phyloP scores from a whole-genome alignment of 2,888 invertebrate species.

The Apeira syringaria region DNA sequence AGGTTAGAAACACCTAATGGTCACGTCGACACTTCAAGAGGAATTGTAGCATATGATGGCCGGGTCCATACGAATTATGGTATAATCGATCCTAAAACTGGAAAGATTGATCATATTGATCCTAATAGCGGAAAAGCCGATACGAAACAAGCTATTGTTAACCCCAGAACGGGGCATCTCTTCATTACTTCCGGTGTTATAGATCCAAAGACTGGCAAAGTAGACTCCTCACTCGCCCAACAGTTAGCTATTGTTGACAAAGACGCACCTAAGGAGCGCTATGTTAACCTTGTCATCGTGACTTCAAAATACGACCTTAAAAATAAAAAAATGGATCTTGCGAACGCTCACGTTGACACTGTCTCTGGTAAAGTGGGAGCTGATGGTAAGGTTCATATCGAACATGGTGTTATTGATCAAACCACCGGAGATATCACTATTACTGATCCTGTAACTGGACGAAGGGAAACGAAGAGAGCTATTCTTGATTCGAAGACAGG shows the following conservation, averaged over 20 bases:
- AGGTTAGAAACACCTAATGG: constrained; percentile 83
- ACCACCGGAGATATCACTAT: constrained; percentile 79
- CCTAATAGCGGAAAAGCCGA: constrained; percentile 82
- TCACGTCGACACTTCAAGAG: constrained; percentile 77
- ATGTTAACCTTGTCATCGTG: constrained; percentile 69
- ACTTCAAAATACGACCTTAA: constrained; percentile 82
- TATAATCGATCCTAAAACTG: constrained; percentile 81
- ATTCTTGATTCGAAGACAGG: constrained; percentile 85
- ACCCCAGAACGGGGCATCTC: constrained; percentile 81
- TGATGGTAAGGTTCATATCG: constrained; percentile 79
- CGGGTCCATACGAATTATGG: constrained; percentile 82
- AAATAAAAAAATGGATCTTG: constrained; percentile 64
- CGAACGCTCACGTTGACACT: constrained; percentile 65
- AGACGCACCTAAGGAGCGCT: constrained; percentile 60
- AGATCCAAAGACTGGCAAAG: constrained; percentile 85
- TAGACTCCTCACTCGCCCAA: constrained; percentile 69
- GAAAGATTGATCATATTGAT: constrained; percentile 80
- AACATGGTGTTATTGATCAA: constrained; percentile 81
- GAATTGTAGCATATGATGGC: constrained; percentile 69
- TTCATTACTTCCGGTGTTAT: constrained; percentile 65
- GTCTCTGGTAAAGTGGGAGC: constrained; percentile 54
- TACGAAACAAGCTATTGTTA: constrained; percentile 81
- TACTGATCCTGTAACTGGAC: constrained; percentile 82
- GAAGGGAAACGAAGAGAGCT: constrained; percentile 84
- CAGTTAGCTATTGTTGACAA: constrained; percentile 73